phyloP scores from a whole-genome alignment of 2,888 invertebrate genomes.

The Nemapogon koenigi region DNA sequence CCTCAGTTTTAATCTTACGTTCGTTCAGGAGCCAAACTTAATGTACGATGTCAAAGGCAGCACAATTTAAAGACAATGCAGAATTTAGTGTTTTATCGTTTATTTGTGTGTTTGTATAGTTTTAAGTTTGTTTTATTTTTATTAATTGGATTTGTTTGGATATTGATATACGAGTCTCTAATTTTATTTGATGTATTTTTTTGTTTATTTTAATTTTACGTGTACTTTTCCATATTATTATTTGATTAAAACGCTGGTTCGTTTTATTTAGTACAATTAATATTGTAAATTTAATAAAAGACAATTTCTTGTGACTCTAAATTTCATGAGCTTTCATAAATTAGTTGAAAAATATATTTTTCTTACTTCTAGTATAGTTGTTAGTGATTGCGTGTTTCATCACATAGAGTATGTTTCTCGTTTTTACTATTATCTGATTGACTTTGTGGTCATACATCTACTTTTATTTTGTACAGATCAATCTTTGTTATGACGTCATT shows the following conservation, averaged over 20 bases:
- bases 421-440: slow-evolving; percentile 29
- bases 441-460: no score
- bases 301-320: slow-evolving; percentile 46
- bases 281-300: slow-evolving; percentile 33
- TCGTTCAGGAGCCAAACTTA: background rate
- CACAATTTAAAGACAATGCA: slow-evolving; percentile 52
- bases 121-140: slow-evolving; percentile 24
- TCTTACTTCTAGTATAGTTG: slow-evolving; percentile 52
- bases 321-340: slow-evolving; percentile 56
- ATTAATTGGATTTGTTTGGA: slow-evolving; percentile 21
- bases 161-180: slow-evolving; percentile 12
- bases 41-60: slow-evolving; percentile 32
- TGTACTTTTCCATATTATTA: no score
- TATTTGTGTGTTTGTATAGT: slow-evolving; percentile 37
- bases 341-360: slow-evolving; percentile 47
- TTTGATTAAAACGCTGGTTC: slow-evolving; percentile 8
- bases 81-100: slow-evolving; percentile 21
- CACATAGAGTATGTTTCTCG: slow-evolving; percentile 21
- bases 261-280: slow-evolving; percentile 5
- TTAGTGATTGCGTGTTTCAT: slow-evolving; percentile 26
- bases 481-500: no score
- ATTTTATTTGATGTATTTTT: slow-evolving; percentile 2
- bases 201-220: no score
- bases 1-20: no score
- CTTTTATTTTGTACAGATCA: no score